A percentile compares a stretch with the other conserved stretches of the same genome.
Conservation (phyloP, 2,888 invertebrate genomes). For the Athalia cordata region DNA sequence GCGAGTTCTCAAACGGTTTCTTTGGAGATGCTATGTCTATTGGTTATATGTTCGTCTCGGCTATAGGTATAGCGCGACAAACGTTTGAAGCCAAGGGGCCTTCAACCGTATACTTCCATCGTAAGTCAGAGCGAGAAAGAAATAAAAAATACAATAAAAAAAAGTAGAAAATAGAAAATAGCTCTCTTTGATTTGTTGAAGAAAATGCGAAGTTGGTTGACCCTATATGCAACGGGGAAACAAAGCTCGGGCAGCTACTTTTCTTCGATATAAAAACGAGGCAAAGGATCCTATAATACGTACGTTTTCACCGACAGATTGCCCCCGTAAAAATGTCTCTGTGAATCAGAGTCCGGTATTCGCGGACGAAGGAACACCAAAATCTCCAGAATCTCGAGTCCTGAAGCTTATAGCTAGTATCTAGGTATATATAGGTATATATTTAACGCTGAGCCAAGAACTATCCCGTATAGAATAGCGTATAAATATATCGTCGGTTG, state of each 20-base stretch:
- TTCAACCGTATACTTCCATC: neutral
- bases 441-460: neutral
- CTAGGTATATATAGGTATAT: neutral
- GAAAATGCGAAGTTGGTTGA: too few species aligned
- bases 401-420: neutral
- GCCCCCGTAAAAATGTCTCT: constrained; percentile 28
- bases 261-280: neutral
- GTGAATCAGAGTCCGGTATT: constrained; percentile 32
- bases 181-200: neutral
- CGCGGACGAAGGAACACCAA: constrained; percentile 2
- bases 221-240: neutral
- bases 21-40: neutral
- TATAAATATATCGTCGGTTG: constrained; percentile 17
- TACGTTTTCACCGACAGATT: neutral
- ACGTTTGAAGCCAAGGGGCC: too few species aligned
- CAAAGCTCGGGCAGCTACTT: neutral
- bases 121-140: too few species aligned
- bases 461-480: neutral
- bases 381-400: constrained; percentile 19
- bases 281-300: neutral
- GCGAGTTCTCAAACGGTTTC: constrained; percentile 6
- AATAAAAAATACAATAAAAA: neutral
- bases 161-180: neutral
- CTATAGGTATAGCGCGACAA: too few species aligned
- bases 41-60: neutral